A percentile compares a stretch with the other conserved stretches of the same genome.
Evolutionary conservation across 2,113 vertebrate genomes (phyloP).

Genomic region (Ciconia stormi): DNA sequence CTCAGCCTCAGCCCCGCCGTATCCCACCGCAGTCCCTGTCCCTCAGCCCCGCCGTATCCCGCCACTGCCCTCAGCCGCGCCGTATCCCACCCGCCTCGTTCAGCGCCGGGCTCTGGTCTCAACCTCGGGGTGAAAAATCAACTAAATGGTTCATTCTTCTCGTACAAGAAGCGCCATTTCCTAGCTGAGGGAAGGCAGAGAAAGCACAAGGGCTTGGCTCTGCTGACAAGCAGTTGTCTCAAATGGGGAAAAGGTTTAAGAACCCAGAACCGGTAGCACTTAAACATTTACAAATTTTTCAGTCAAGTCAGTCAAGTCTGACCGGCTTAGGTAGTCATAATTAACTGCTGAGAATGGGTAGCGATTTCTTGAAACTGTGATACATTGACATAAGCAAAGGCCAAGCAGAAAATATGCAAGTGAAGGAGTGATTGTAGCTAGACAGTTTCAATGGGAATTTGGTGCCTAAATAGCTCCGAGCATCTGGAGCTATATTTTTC

Average conservation of each 20-base stretch:
- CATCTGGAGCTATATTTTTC: not conserved
- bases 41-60: too few relatives aligned
- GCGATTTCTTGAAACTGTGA: not conserved
- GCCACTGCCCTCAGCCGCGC: not conserved
- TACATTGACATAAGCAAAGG: not conserved
- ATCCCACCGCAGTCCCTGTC: too few relatives aligned
- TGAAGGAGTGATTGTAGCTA: not conserved
- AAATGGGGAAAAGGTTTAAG: not conserved
- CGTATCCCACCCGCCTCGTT: rapidly evolving
- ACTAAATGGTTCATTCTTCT: not conserved
- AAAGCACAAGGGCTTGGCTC: not conserved
- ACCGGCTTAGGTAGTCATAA: not conserved
- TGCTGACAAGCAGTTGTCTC: not conserved
- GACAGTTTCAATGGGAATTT: not conserved
- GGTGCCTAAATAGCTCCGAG: not conserved
- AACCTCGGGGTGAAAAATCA: rapidly evolving
- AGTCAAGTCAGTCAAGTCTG: not conserved
- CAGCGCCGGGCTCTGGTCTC: not conserved
- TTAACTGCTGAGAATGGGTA: not conserved
- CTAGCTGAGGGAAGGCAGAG: not conserved
- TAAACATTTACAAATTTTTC: not conserved
- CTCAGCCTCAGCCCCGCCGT: too few relatives aligned
- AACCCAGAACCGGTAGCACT: not conserved
- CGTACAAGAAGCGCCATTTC: rapidly evolving
- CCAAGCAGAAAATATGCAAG: rapidly evolving